phyloP scores from a whole-genome alignment of 2,888 invertebrate species.

The Habroteleia sp. region DNA sequence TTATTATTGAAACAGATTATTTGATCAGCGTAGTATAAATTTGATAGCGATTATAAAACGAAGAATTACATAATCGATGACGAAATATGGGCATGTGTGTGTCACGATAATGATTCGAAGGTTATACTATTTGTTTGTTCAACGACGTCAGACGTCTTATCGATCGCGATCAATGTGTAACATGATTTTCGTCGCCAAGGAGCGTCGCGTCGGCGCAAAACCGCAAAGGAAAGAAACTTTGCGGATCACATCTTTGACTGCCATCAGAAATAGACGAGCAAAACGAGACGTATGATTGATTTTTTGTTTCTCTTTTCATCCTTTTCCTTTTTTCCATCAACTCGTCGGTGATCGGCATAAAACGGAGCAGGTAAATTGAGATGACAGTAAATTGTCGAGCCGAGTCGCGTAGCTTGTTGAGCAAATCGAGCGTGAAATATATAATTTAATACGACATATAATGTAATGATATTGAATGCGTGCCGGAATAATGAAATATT shows the following conservation, averaged over 20 bases:
- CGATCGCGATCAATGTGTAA: slow-evolving; percentile 46
- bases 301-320: no score
- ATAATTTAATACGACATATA: slow-evolving; percentile 61
- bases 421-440: slow-evolving; percentile 63
- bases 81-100: slow-evolving; percentile 40
- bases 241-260: no score
- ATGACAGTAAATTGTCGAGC: slow-evolving; percentile 61
- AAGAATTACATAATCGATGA: slow-evolving; percentile 49
- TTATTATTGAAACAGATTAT: slow-evolving; percentile 53
- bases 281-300: slow-evolving; percentile 19
- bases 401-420: slow-evolving; percentile 58
- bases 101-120: slow-evolving; percentile 53
- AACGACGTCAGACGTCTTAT: slow-evolving; percentile 47
- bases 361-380: slow-evolving; percentile 54
- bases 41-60: slow-evolving; percentile 56
- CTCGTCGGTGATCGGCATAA: slow-evolving; percentile 45
- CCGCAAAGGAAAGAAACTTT: slow-evolving; percentile 1
- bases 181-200: slow-evolving; percentile 28
- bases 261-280: slow-evolving; percentile 14
- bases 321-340: slow-evolving; percentile 4
- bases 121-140: slow-evolving; percentile 43
- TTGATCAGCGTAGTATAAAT: slow-evolving; percentile 57
- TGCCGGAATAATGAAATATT: slow-evolving; percentile 60
- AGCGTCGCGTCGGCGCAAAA: background rate
- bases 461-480: slow-evolving; percentile 59